Evolutionary conservation across 2,888 invertebrate species (phyloP).

Genomic region (Zonitis immaculata): DNA sequence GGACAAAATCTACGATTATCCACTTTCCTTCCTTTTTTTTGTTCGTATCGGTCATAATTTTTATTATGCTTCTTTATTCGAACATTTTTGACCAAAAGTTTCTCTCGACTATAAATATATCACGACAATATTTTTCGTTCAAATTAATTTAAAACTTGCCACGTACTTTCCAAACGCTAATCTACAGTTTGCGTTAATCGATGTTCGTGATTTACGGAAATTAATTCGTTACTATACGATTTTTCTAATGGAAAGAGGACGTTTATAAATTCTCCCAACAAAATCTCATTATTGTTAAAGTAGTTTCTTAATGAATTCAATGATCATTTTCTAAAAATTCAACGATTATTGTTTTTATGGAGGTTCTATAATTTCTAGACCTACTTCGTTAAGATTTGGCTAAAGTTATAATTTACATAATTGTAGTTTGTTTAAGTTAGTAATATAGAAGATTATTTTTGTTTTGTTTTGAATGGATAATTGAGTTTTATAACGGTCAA

Average conservation of each 20-base stretch:
- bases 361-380: not conserved
- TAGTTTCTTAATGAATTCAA: not conserved
- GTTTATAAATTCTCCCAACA: not conserved
- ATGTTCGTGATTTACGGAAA: conserved; percentile 3
- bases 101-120: too few species aligned
- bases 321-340: not conserved
- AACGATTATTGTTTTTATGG: not conserved
- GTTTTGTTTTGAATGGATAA: conserved; percentile 6
- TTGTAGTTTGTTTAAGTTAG: conserved; percentile 9
- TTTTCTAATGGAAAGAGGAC: not conserved
- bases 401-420: conserved; percentile 11
- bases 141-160: conserved; percentile 1
- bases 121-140: too few species aligned
- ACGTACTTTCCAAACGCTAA: not conserved
- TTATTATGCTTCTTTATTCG: too few species aligned
- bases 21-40: too few species aligned
- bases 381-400: not conserved
- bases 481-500: conserved; percentile 11
- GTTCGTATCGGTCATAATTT: too few species aligned
- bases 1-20: too few species aligned
- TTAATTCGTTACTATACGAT: not conserved
- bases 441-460: not conserved
- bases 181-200: conserved; percentile 1
- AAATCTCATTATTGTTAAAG: too few species aligned
- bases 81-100: too few species aligned